Evolutionary conservation across 2,888 invertebrate genomes (phyloP), one percentile per base, ranked within the genome.

Genomic region (Tillus elongatus): DNA sequence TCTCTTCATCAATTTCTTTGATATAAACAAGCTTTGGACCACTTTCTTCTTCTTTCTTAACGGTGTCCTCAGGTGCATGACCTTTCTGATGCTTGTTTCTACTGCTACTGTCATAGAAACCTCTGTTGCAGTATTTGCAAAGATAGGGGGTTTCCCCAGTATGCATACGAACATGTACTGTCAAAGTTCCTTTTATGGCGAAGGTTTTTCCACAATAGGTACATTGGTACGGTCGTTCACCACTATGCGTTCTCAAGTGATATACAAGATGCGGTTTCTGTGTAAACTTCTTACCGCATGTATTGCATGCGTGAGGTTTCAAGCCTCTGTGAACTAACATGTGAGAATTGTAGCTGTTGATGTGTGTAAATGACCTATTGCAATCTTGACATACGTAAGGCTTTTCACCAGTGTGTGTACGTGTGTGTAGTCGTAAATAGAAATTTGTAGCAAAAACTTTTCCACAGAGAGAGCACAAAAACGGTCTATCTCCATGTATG

Each of bases 71-170:
- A n/a, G n/a, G n/a, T n/a, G n/a, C n/a, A n/a, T n/a, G n/a, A n/a
- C n/a, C n/a, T n/a, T n/a, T n/a, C n/a, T n/a, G n/a, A 33, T 47
- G 42, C 24, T 40, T 47, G 16, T 46, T 44, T 40, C 44, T 30
- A 31, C 41, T 41, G 24, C 43, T 45, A 2, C 60, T 58, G 9
- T 63, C 61, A 37, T 63, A 62, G 40, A 64, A 64, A 1, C 64
- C 64, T 36, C 60, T 63, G 33, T 58, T 58, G 39, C 64, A 64
- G 13, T 64, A 60, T 2, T 60, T 58, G 31, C 64, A 64, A 56
- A 62, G 24, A 24, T 33, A 44, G 4, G 44, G 44, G 8, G 41
- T 37, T 33, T 41, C 44, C 4, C 44, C 44, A 6, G 40, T 43
- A 14, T 43, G 43, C 4, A 33, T 37, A 24, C 35, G 16, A 8